A percentile compares a stretch with the other conserved stretches of the same genome.
Evolutionary conservation across 1,140 invertebrate genomes (phyloP).

Genomic region (Penaeus vannamei): DNA sequence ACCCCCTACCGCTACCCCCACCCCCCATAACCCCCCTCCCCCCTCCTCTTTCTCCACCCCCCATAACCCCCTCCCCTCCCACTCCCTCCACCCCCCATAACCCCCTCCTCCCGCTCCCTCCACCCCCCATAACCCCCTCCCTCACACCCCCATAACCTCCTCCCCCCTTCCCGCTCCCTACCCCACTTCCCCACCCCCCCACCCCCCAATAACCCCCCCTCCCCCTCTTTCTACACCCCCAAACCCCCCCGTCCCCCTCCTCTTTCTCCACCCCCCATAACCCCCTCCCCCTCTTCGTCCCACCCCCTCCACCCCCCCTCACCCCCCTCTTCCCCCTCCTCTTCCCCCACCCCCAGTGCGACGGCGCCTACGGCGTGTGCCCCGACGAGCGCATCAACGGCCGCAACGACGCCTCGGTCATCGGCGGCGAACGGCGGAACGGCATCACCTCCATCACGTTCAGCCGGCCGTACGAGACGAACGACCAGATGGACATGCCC

Average conservation of each 20-base stretch:
- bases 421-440: constrained; percentile 82
- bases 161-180: too few relatives aligned
- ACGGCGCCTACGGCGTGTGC: constrained; percentile 84
- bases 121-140: constrained; percentile 45
- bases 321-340: background rate
- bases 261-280: background rate
- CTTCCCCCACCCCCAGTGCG: constrained; percentile 70
- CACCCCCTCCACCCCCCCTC: background rate
- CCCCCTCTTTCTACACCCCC: too few relatives aligned
- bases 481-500: constrained; percentile 73
- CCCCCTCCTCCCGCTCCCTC: background rate
- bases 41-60: background rate
- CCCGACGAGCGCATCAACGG: constrained; percentile 87
- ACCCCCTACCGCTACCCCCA: background rate
- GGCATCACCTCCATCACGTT: constrained; percentile 88
- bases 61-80: background rate
- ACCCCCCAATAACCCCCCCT: too few relatives aligned
- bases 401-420: constrained; percentile 82
- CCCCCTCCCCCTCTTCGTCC: background rate
- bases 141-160: too few relatives aligned
- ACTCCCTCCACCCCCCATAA: background rate
- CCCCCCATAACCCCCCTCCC: background rate
- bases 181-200: too few relatives aligned
- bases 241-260: too few relatives aligned
- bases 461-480: constrained; percentile 82